Percentiles rank a stretch among this genome's conserved stretches.
These are phyloP conservation scores for Cabera pusaria DNA, from an alignment of 2,888 invertebrate species.

Conservation along the genomic window DNA sequence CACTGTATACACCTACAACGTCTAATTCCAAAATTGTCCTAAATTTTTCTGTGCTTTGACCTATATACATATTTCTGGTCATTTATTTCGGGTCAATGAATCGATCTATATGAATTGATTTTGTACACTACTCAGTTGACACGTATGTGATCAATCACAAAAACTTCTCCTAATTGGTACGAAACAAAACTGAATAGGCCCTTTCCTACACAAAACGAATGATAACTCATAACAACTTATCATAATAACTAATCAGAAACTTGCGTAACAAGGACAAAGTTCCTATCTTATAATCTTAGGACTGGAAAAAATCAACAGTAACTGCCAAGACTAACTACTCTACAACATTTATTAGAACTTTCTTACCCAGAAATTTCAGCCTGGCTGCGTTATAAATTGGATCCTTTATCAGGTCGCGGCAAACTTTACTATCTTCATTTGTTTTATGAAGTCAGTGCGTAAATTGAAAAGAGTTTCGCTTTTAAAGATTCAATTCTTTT, in stretches of 20 bases:
- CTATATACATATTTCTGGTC: too few species aligned
- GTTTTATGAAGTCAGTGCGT: conserved; percentile 53
- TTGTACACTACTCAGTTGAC: too few species aligned
- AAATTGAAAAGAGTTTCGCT: conserved; percentile 48
- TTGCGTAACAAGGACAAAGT: conserved; percentile 15
- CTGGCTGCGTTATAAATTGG: conserved; percentile 60
- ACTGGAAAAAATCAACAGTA: conserved; percentile 44
- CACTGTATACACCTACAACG: too few species aligned
- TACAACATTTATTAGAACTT: conserved; percentile 45
- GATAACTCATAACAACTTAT: too few species aligned
- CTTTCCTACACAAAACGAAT: too few species aligned
- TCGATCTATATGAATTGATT: too few species aligned
- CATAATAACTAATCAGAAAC: conserved; percentile 26
- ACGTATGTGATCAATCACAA: too few species aligned
- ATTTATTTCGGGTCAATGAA: too few species aligned
- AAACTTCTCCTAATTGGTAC: too few species aligned
- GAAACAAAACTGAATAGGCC: too few species aligned
- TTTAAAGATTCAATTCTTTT: not conserved
- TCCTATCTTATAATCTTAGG: conserved; percentile 39
- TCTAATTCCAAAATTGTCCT: too few species aligned
- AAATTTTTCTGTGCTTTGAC: too few species aligned
- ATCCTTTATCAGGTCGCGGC: conserved; percentile 60
- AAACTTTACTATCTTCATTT: conserved; percentile 60
- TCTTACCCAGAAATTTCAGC: conserved; percentile 42
- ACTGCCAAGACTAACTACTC: conserved; percentile 40